phyloP scores from a whole-genome alignment of 2,888 invertebrate species.

The Nemotelus nigrinus region DNA sequence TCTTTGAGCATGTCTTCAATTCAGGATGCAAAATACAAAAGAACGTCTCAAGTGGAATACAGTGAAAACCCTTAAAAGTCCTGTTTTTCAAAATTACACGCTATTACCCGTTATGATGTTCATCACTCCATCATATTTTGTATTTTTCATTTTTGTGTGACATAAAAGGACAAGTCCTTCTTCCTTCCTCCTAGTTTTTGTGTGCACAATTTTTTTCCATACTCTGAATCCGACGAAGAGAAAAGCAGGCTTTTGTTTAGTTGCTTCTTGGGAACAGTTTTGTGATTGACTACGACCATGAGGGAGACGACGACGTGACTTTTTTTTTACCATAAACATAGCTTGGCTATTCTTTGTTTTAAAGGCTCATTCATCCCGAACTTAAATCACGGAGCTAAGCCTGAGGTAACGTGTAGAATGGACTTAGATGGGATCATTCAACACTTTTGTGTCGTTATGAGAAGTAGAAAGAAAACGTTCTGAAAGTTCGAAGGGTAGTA shows the following conservation, averaged over 20 bases:
- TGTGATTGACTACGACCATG: slow-evolving; percentile 40
- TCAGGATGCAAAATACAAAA: slow-evolving; percentile 47
- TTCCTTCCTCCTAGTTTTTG: slow-evolving; percentile 41
- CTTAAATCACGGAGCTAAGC: slow-evolving; percentile 20
- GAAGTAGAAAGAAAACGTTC: slow-evolving; percentile 2
- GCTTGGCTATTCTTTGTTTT: slow-evolving; percentile 38
- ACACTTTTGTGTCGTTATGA: slow-evolving; percentile 42
- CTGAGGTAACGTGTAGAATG: slow-evolving; percentile 33
- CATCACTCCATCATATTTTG: slow-evolving; percentile 44
- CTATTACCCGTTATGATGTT: slow-evolving; percentile 47
- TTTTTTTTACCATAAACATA: slow-evolving; percentile 42
- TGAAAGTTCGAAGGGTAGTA: slow-evolving; percentile 33
- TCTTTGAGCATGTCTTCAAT: slow-evolving; percentile 35
- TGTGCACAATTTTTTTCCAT: neutral
- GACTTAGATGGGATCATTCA: slow-evolving; percentile 41
- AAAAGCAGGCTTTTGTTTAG: slow-evolving; percentile 42
- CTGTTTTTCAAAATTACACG: slow-evolving; percentile 51
- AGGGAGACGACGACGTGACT: slow-evolving; percentile 44
- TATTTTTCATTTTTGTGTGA: slow-evolving; percentile 43
- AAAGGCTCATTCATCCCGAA: slow-evolving; percentile 22
- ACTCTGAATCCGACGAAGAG: slow-evolving; percentile 23
- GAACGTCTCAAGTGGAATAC: slow-evolving; percentile 51
- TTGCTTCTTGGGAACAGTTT: slow-evolving; percentile 43
- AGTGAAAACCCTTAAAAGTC: slow-evolving; percentile 47
- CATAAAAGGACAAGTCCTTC: slow-evolving; percentile 44